These are phyloP conservation scores for Sipha maydis DNA, from an alignment of 2,888 invertebrate genomes.

Conservation along the genomic window DNA sequence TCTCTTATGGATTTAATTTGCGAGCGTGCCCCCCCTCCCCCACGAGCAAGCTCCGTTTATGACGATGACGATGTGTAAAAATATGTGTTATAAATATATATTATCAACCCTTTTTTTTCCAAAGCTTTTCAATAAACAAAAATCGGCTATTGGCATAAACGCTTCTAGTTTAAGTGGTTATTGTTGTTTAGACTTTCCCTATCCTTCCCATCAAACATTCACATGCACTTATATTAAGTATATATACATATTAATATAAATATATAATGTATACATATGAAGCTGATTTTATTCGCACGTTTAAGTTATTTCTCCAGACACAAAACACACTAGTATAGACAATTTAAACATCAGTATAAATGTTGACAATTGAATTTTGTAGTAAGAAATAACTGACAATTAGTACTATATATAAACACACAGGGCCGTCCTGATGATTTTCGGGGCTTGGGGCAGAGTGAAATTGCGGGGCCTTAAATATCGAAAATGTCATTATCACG, in stretches of 20 bases:
- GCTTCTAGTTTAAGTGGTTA: constrained; percentile 47
- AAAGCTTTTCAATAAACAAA: constrained; percentile 56
- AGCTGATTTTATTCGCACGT: neutral
- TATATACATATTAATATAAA: no score
- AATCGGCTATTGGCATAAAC: constrained; percentile 45
- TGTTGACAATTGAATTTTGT: neutral
- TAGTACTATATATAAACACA: neutral
- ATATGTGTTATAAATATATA: neutral
- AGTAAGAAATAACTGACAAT: neutral
- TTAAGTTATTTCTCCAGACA: neutral
- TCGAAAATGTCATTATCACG: no score
- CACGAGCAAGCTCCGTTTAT: neutral
- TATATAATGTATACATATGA: neutral
- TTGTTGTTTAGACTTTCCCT: constrained; percentile 38
- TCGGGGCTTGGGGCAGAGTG: no score
- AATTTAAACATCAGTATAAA: neutral
- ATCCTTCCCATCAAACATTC: neutral
- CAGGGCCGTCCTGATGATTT: no score
- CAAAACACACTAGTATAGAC: neutral
- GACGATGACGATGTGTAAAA: neutral
- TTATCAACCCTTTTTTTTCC: constrained; percentile 16
- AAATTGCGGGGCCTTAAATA: no score
- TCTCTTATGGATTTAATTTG: constrained; percentile 35
- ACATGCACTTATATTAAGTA: neutral
- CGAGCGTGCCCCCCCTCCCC: neutral